Base-by-base conservation (phyloP, 2,113 vertebrate species). In the Amblyopsis rosae region DNA sequence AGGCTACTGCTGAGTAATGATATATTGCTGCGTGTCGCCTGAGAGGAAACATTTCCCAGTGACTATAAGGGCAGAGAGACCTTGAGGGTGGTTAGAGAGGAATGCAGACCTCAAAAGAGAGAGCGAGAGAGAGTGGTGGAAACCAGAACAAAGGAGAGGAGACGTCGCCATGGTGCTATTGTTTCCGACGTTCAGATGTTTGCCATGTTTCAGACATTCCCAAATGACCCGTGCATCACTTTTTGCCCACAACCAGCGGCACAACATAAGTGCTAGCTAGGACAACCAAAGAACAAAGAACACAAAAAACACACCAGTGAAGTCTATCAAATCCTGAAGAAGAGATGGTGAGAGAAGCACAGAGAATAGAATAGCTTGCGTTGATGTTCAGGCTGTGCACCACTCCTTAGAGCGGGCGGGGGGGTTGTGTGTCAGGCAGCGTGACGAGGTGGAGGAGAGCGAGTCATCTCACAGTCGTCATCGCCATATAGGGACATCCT, bases 71-170 rank as follows among this genome's bases (percentile, higher is more conserved):
- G 69, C 63, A 70, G 4, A 1, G 9, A 64, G 58, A 69, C 54
- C 72, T 61, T 50, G 49, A 65, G 62, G 61, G 9, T 48, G 26
- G 73, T 65, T 65, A 41, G 57, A 81, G 68, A 73, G 67, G 63
- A 74, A 62, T n/a, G 15, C 10, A 33, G 19, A 32, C 11, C 8
- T n/a, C 12, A 15, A 61, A n/a, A 12, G 63, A 57, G 12, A 10
- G 19, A 17, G 16, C 56, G 56, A 68, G 55, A 49, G 57, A 32
- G 41, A 45, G 65, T 11, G 60, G 15, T 57, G 7, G 50, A 33
- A 33, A 33, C 12, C 26, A 46, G 6, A 32, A 32, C 19, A 61
- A 17, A 47, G 46, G n/a, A 50, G 17, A 33, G 3, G 0, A 64
- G 48, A 62, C 3, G 16, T 71, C 58, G 67, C 60, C 41, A 57